Percentiles rank a stretch among this genome's conserved stretches.
phyloP scores from a whole-genome alignment of 35 echinoderm and acorn worm species.

The Acanthaster planci region DNA sequence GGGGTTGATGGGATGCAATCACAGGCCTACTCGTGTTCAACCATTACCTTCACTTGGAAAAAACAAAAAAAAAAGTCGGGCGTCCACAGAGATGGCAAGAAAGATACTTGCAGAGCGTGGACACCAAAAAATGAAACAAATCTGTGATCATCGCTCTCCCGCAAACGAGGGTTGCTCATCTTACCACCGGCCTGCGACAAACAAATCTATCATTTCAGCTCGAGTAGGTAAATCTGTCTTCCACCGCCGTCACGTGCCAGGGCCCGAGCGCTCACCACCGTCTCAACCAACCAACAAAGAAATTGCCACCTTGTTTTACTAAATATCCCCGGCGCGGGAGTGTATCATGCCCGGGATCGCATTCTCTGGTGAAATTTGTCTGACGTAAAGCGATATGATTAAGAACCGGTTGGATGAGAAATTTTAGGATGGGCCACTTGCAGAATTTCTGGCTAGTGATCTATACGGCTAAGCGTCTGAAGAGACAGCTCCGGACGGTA shows the following conservation, averaged over 20 bases:
- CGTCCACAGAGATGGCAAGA: not conserved
- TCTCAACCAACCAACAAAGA: constrained; percentile 10
- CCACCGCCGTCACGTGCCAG: constrained; percentile 12
- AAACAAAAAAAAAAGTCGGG: not conserved
- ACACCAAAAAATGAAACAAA: constrained; percentile 31
- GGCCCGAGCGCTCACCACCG: not conserved
- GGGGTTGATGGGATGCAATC: constrained; percentile 5
- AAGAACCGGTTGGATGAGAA: constrained; percentile 25
- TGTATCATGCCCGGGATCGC: constrained; percentile 21
- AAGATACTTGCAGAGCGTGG: constrained; percentile 24
- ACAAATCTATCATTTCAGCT: constrained; percentile 31
- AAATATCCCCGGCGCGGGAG: constrained; percentile 8
- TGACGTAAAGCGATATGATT: constrained; percentile 33
- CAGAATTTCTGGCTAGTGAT: constrained; percentile 26
- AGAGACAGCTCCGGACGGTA: constrained; percentile 8
- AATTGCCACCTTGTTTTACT: constrained; percentile 28
- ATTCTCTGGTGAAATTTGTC: constrained; percentile 13
- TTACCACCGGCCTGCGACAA: constrained; percentile 24
- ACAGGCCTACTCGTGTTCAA: constrained; percentile 22
- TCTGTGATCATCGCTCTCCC: constrained; percentile 25
- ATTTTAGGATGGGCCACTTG: constrained; percentile 30
- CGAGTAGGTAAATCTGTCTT: constrained; percentile 33
- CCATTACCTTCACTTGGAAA: not conserved
- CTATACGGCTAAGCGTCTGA: constrained; percentile 13
- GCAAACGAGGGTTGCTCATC: constrained; percentile 13